These are phyloP conservation scores for Noctua janthina DNA, from an alignment of 2,888 invertebrate genomes.

Conservation along the genomic window DNA sequence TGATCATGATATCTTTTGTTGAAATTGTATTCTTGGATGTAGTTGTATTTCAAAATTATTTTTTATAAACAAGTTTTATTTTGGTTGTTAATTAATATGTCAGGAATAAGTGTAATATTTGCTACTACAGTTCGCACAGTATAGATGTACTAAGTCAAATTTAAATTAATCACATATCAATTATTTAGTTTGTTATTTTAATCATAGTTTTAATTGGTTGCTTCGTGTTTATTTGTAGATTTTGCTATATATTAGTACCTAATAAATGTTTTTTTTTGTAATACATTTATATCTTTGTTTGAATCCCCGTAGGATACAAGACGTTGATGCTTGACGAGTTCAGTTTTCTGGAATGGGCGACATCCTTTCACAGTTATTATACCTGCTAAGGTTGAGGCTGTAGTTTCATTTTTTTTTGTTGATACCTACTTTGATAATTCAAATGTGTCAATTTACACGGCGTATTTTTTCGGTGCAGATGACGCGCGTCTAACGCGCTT, in stretches of 20 bases:
- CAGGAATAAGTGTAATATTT: slow-evolving; percentile 65
- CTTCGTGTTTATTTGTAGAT: slow-evolving; percentile 87
- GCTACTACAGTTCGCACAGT: slow-evolving; percentile 78
- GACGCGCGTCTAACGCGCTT: no score
- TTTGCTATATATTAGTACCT: slow-evolving; percentile 83
- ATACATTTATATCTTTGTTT: slow-evolving; percentile 57
- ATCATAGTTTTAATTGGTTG: slow-evolving; percentile 87
- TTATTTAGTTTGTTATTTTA: slow-evolving; percentile 87
- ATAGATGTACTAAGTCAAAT: slow-evolving; percentile 85
- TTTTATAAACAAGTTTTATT: slow-evolving; percentile 83
- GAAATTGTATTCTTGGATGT: slow-evolving; percentile 78
- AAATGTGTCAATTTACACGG: no score
- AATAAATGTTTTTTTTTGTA: slow-evolving; percentile 88
- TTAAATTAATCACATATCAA: slow-evolving; percentile 87
- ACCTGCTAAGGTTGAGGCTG: not conserved
- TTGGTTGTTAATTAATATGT: slow-evolving; percentile 80
- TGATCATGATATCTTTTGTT: slow-evolving; percentile 83
- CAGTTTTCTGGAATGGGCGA: not conserved
- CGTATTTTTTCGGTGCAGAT: no score
- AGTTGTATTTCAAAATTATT: slow-evolving; percentile 85
- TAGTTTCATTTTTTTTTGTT: no score
- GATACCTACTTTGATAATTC: no score
- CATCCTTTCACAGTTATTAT: not conserved
- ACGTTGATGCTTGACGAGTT: not conserved
- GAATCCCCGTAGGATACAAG: not conserved